A percentile compares a stretch with the other conserved stretches of the same genome.
Conservation (phyloP, 2,888 invertebrate genomes). For the Ommatoiulus sabulosus region DNA sequence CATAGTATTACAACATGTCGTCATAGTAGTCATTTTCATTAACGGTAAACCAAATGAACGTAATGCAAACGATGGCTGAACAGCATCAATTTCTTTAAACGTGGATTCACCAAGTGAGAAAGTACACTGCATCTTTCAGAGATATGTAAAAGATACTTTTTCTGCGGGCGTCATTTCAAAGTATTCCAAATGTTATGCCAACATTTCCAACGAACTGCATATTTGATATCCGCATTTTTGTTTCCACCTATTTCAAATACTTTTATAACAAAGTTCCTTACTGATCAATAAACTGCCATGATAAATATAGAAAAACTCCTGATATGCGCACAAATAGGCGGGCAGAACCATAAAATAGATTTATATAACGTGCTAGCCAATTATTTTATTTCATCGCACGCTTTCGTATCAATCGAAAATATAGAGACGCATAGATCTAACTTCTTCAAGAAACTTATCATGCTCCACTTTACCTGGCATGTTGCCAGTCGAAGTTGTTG, state of each 20-base stretch:
- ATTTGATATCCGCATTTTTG: background rate
- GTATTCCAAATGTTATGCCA: background rate
- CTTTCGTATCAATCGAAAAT: background rate
- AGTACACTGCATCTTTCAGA: no score
- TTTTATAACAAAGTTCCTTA: background rate
- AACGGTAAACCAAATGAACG: no score
- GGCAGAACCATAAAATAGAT: constrained; percentile 31
- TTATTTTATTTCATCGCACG: constrained; percentile 37
- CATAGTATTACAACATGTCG: no score
- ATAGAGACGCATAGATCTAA: background rate
- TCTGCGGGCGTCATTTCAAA: background rate
- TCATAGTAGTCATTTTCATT: no score
- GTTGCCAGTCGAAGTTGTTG: constrained; percentile 20
- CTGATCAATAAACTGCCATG: constrained; percentile 27
- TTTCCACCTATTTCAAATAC: background rate
- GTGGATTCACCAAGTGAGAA: no score
- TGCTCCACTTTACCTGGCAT: constrained; percentile 36
- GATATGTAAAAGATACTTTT: no score
- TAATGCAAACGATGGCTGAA: no score
- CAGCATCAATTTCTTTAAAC: no score
- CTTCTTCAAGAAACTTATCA: constrained; percentile 40
- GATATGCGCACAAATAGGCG: background rate
- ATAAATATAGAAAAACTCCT: constrained; percentile 6
- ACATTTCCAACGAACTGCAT: background rate
- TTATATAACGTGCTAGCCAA: constrained; percentile 17